Conservation (phyloP, 2,888 invertebrate species). For the Spatulosminthurus flaviceps region DNA sequence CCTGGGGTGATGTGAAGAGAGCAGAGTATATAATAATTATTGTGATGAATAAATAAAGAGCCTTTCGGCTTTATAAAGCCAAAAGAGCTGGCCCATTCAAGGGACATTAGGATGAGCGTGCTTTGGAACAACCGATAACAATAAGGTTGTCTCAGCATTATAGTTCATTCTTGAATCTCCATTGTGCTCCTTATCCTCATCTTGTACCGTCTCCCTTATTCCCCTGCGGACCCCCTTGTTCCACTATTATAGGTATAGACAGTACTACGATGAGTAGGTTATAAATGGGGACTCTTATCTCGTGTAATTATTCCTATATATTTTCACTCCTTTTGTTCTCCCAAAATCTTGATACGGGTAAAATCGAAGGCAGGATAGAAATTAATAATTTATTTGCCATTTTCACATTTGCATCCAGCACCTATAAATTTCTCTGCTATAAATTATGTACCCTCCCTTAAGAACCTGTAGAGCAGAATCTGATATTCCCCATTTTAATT, state of each 20-base stretch:
- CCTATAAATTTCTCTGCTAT: too few species aligned
- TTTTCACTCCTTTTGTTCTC: not conserved
- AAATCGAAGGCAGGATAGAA: not conserved
- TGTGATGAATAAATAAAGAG: slow-evolving; percentile 11
- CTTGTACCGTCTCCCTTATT: not conserved
- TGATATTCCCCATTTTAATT: too few species aligned
- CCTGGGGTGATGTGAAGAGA: too few species aligned
- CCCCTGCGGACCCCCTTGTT: not conserved
- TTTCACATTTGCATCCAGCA: not conserved
- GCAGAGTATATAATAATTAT: not conserved
- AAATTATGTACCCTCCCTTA: too few species aligned
- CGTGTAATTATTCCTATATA: not conserved
- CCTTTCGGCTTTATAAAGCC: not conserved
- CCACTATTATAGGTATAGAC: not conserved
- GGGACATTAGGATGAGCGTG: slow-evolving; percentile 8
- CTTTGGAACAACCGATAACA: slow-evolving; percentile 12
- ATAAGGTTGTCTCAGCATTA: not conserved
- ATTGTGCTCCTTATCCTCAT: slow-evolving; percentile 8
- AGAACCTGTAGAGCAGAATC: too few species aligned
- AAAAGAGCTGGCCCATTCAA: not conserved
- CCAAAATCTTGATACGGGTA: not conserved
- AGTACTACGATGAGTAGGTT: not conserved
- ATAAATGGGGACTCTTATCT: not conserved
- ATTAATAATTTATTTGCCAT: slow-evolving; percentile 8
- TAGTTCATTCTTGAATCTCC: not conserved